These are phyloP conservation scores for Synanthedon formicaeformis DNA, from an alignment of 2,888 invertebrate genomes.

Conservation along the genomic window DNA sequence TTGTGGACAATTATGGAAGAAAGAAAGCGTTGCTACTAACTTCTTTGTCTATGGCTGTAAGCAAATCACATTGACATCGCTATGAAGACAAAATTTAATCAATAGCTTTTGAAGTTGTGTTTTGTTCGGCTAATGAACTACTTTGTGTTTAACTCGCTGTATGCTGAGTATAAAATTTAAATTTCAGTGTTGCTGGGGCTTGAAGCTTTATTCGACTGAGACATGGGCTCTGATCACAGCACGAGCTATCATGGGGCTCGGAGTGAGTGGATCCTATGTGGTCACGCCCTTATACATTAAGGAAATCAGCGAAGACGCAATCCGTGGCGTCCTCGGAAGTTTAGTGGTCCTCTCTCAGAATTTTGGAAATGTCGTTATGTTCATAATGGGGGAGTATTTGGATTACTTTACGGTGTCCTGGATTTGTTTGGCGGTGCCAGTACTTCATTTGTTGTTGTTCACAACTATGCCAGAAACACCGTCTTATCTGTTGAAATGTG, in stretches of 20 bases:
- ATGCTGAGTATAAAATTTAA: too few species aligned
- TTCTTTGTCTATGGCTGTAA: slow-evolving; percentile 52
- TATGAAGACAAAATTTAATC: too few species aligned
- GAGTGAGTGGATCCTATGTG: slow-evolving; percentile 54
- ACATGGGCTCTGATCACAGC: slow-evolving; percentile 59
- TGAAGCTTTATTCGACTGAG: slow-evolving; percentile 52
- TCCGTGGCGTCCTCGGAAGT: slow-evolving; percentile 51
- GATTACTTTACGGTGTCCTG: slow-evolving; percentile 49
- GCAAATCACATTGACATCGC: slow-evolving; percentile 12
- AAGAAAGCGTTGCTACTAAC: slow-evolving; percentile 59
- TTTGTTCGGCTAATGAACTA: too few species aligned
- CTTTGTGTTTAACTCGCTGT: too few species aligned
- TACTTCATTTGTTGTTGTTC: slow-evolving; percentile 49
- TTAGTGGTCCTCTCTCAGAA: slow-evolving; percentile 56
- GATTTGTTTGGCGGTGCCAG: slow-evolving; percentile 49
- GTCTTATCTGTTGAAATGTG: slow-evolving; percentile 49
- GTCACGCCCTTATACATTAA: slow-evolving; percentile 61
- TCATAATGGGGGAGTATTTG: slow-evolving; percentile 51
- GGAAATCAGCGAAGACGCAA: slow-evolving; percentile 57
- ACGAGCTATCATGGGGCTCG: slow-evolving; percentile 48
- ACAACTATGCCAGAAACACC: slow-evolving; percentile 59
- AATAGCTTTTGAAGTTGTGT: too few species aligned
- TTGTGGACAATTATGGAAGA: slow-evolving; percentile 65
- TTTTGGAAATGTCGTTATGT: slow-evolving; percentile 48
- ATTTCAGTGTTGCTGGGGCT: slow-evolving; percentile 46